These are phyloP conservation scores for Egretta garzetta DNA, from an alignment of 2,113 vertebrate genomes.

Conservation along the genomic window DNA sequence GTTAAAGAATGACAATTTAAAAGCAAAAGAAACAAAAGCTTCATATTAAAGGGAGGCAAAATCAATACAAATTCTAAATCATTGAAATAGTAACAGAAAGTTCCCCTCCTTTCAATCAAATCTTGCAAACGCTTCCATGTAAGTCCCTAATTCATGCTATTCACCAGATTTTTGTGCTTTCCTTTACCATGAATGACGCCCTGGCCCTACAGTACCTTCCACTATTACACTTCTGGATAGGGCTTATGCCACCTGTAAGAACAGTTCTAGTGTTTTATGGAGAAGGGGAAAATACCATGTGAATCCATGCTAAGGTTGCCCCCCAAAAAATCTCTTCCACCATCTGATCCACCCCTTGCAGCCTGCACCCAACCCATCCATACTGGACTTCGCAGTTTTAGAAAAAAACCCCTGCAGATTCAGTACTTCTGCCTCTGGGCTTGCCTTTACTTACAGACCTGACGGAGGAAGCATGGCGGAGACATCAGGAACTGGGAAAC, in stretches of 20 bases:
- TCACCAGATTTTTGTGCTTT: background rate
- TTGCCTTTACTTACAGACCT: background rate
- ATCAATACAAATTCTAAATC: background rate
- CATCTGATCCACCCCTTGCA: background rate
- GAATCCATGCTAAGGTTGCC: background rate
- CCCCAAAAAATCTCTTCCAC: background rate
- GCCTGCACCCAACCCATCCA: background rate
- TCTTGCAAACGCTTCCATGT: background rate
- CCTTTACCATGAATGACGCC: background rate
- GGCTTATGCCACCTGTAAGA: background rate
- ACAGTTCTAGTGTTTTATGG: background rate
- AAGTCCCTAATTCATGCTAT: background rate
- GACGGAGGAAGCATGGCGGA: background rate
- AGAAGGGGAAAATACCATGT: background rate
- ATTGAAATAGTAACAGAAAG: background rate
- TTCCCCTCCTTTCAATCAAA: background rate
- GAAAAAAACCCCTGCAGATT: rapidly evolving
- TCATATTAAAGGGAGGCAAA: background rate
- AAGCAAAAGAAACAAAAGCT: background rate
- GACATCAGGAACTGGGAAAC: background rate
- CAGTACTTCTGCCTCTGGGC: background rate
- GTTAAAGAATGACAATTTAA: background rate
- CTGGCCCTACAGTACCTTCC: background rate
- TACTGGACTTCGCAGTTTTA: background rate
- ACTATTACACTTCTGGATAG: background rate